A percentile compares a stretch with the other conserved stretches of the same genome.
Evolutionary conservation across 2,797 vertebrate genomes (phyloP).

Genomic region (Melopsittacus undulatus): DNA sequence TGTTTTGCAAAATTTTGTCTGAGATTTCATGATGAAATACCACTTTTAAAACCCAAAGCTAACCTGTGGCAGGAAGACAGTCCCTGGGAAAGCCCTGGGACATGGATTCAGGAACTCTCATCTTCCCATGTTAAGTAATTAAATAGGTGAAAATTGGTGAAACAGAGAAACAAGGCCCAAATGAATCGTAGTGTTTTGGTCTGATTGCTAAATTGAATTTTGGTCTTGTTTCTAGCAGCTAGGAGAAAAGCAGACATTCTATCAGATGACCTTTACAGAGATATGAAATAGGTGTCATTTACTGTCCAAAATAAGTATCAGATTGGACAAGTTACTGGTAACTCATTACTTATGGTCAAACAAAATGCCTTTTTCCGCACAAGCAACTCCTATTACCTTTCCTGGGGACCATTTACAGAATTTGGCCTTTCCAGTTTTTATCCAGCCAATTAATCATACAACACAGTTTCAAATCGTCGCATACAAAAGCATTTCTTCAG

Average conservation of each 20-base stretch:
- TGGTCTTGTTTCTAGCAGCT: background rate
- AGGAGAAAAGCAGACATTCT: background rate
- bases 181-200: rapidly evolving
- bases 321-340: background rate
- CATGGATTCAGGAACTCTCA: background rate
- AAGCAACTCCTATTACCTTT: background rate
- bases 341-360: background rate
- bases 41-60: background rate
- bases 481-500: background rate
- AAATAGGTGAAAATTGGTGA: background rate
- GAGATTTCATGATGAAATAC: background rate
- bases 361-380: background rate
- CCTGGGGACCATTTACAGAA: background rate
- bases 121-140: rapidly evolving
- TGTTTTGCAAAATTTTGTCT: background rate
- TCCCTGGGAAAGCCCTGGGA: background rate
- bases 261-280: background rate
- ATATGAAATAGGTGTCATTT: background rate
- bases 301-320: background rate
- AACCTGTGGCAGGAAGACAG: rapidly evolving
- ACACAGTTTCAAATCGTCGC: rapidly evolving
- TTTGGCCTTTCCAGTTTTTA: background rate
- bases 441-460: background rate
- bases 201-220: background rate
- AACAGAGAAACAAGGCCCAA: background rate